Conservation (phyloP, 2,113 vertebrate genomes). For the Lanius ludovicianus region DNA sequence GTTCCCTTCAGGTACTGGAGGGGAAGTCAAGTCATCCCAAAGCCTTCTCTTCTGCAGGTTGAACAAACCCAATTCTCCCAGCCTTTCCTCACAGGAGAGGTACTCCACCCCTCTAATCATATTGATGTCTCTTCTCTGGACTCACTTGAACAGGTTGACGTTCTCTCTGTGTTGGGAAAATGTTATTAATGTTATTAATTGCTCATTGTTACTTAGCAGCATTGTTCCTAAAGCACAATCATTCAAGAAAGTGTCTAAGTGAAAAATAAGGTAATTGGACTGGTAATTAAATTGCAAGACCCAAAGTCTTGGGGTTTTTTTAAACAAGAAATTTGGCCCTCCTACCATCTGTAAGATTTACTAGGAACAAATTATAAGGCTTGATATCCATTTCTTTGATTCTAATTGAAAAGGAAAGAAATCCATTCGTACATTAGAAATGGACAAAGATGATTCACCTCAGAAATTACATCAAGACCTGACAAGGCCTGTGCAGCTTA, state of each 20-base stretch:
- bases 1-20: neutral
- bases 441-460: neutral
- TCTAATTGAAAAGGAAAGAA: neutral
- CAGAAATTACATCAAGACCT: neutral
- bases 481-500: neutral
- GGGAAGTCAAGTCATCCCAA: neutral
- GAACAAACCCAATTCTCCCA: neutral
- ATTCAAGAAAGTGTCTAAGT: neutral
- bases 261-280: neutral
- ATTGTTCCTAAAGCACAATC: neutral
- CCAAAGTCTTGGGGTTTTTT: accelerated
- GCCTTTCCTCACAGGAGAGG: neutral
- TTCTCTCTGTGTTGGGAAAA: neutral
- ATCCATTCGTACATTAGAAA: neutral
- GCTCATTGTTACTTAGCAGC: neutral
- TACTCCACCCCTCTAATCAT: neutral
- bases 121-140: neutral
- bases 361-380: neutral
- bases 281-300: neutral
- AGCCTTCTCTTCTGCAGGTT: neutral
- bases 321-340: neutral
- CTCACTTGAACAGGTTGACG: neutral
- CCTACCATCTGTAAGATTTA: neutral
- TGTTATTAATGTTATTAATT: neutral
- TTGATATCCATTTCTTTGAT: neutral